Percentiles rank a stretch among this genome's conserved stretches.
Conservation (phyloP, 2,113 vertebrate genomes). For the Elaphurus davidianus region DNA sequence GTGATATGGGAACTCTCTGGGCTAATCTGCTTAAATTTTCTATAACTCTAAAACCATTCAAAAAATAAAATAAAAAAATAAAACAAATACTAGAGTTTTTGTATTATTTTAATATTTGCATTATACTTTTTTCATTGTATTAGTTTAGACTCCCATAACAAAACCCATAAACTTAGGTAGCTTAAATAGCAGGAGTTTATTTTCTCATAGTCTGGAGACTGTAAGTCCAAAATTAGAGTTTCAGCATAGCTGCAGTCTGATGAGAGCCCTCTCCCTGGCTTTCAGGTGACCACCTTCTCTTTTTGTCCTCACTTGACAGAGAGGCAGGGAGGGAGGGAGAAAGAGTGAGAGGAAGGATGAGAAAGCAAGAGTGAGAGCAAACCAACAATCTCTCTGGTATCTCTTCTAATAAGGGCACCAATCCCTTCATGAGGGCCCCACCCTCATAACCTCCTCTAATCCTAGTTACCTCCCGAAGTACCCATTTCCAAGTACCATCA, state of each 20-base stretch:
- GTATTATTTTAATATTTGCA: not conserved
- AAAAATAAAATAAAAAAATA: not conserved
- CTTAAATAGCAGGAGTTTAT: not conserved
- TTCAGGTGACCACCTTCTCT: not conserved
- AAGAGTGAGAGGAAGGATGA: not conserved
- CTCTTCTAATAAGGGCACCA: not conserved
- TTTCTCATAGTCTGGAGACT: not conserved
- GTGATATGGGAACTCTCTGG: not conserved
- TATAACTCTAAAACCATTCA: not conserved
- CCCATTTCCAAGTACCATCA: not conserved
- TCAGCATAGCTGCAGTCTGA: not conserved
- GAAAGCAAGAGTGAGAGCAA: not conserved
- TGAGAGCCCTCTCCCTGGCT: not conserved
- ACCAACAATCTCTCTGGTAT: not conserved
- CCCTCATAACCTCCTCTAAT: not conserved
- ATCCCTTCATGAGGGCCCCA: not conserved
- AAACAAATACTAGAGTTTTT: not conserved
- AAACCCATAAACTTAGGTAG: not conserved
- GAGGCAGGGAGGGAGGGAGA: not conserved
- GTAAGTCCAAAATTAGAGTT: not conserved
- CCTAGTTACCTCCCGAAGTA: not conserved
- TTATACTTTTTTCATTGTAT: not conserved
- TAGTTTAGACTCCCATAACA: not conserved
- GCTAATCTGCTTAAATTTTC: not conserved
- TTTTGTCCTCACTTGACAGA: not conserved